phyloP scores from a whole-genome alignment of 1,140 invertebrate genomes.

The Drosophila trapezifrons region DNA sequence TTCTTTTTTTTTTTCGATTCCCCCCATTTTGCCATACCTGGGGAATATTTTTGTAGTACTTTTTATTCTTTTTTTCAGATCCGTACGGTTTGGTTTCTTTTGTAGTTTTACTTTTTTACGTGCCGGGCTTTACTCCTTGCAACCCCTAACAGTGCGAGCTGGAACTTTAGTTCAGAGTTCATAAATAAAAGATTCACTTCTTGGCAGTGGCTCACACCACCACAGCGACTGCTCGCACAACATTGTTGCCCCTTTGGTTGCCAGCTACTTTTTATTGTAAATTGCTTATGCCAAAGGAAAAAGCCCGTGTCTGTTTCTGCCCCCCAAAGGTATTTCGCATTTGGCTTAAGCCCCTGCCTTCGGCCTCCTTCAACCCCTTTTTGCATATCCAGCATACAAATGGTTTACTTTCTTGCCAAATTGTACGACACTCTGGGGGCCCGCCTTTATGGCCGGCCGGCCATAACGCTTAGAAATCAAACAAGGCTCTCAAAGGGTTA shows the following conservation, averaged over 20 bases:
- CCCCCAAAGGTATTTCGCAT: constrained; percentile 65
- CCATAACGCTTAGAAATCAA: constrained; percentile 79
- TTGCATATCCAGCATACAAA: constrained; percentile 53
- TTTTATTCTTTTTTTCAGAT: constrained; percentile 12
- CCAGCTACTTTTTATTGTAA: constrained; percentile 78
- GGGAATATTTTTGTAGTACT: constrained; percentile 28
- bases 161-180: constrained; percentile 59
- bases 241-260: constrained; percentile 65
- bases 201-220: too few relatives aligned
- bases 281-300: constrained; percentile 75
- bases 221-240: constrained; percentile 22
- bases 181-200: constrained; percentile 80
- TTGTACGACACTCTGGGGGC: constrained; percentile 77
- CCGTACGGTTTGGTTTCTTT: constrained; percentile 26
- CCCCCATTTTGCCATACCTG: constrained; percentile 20
- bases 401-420: constrained; percentile 70
- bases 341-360: constrained; percentile 29
- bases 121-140: constrained; percentile 37
- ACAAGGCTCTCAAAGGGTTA: constrained; percentile 71
- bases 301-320: constrained; percentile 47
- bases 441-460: constrained; percentile 42
- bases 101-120: constrained; percentile 64
- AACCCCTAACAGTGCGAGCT: constrained; percentile 46
- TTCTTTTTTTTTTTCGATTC: not conserved
- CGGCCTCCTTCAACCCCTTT: constrained; percentile 24